Conservation (phyloP, 2,888 invertebrate species). For the Caenorhabditis panamensis region DNA sequence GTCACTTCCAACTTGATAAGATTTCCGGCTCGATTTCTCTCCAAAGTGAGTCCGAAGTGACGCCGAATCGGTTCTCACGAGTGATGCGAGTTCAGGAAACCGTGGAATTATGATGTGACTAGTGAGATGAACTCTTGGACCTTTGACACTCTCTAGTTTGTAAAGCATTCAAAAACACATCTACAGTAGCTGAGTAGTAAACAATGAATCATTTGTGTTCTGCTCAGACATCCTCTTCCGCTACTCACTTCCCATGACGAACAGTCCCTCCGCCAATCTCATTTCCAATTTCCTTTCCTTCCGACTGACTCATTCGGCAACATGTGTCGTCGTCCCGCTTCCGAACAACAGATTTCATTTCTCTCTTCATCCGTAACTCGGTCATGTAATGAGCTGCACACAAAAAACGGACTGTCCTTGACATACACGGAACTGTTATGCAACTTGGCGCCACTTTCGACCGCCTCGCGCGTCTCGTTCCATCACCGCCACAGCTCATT, state of each 20-base stretch:
- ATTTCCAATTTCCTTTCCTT: slow-evolving; percentile 36
- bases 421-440: slow-evolving; percentile 56
- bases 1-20: background rate
- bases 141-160: background rate
- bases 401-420: slow-evolving; percentile 49
- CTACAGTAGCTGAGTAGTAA: background rate
- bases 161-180: too few relatives aligned
- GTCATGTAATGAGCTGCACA: slow-evolving; percentile 56
- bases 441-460: slow-evolving; percentile 48
- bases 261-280: slow-evolving; percentile 12
- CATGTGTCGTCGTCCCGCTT: slow-evolving; percentile 18
- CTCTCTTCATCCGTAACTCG: slow-evolving; percentile 42
- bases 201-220: background rate
- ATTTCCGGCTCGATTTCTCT: slow-evolving; percentile 16
- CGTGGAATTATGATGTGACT: background rate
- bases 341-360: slow-evolving; percentile 33
- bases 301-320: slow-evolving; percentile 42
- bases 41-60: background rate
- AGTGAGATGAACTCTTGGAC: slow-evolving; percentile 2
- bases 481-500: slow-evolving; percentile 46
- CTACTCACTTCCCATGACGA: background rate
- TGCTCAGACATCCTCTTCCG: background rate
- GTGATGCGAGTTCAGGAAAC: slow-evolving; percentile 15
- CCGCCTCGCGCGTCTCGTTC: slow-evolving; percentile 13
- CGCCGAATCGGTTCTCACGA: background rate